Percentiles rank a stretch among this genome's conserved stretches.
phyloP scores from a whole-genome alignment of 2,113 vertebrate species.

The Pholis gunnellus region DNA sequence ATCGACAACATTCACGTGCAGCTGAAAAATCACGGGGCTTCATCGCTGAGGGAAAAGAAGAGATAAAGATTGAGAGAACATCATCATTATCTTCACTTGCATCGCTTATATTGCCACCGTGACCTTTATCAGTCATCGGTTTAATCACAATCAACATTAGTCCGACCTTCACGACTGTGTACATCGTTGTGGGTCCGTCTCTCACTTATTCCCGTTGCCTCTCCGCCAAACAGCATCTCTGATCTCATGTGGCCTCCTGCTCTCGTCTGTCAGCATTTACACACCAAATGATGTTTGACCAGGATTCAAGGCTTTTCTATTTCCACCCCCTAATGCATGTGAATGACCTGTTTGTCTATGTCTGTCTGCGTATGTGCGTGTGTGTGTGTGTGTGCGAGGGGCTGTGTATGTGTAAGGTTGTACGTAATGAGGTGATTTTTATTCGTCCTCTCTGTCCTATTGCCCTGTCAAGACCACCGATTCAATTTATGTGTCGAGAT shows the following conservation, averaged over 20 bases:
- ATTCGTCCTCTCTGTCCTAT: constrained; percentile 71
- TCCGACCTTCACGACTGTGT: constrained; percentile 16
- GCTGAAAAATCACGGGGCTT: not conserved
- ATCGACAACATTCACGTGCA: constrained; percentile 17
- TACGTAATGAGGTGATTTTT: constrained; percentile 76
- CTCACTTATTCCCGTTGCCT: constrained; percentile 21
- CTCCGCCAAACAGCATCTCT: constrained; percentile 25
- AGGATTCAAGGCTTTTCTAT: constrained; percentile 54
- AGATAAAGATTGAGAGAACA: constrained; percentile 49
- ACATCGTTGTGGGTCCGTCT: not conserved
- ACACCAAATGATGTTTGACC: constrained; percentile 57
- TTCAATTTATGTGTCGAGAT: constrained; percentile 74
- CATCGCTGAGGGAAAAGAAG: not conserved
- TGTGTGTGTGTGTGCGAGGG: constrained; percentile 5
- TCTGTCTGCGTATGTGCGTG: constrained; percentile 10
- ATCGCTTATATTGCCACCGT: constrained; percentile 30
- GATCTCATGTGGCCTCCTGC: constrained; percentile 31
- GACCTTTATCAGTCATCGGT: constrained; percentile 60
- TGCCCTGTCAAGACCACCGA: constrained; percentile 70
- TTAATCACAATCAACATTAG: constrained; percentile 51
- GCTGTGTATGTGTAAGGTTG: constrained; percentile 8
- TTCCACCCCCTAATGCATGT: constrained; percentile 42
- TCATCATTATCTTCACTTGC: constrained; percentile 43
- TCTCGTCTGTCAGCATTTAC: constrained; percentile 57
- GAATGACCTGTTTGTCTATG: constrained; percentile 28